Percentiles rank a stretch among this genome's conserved stretches.
phyloP scores from a whole-genome alignment of 1,140 invertebrate genomes.

The Euschistus heros region DNA sequence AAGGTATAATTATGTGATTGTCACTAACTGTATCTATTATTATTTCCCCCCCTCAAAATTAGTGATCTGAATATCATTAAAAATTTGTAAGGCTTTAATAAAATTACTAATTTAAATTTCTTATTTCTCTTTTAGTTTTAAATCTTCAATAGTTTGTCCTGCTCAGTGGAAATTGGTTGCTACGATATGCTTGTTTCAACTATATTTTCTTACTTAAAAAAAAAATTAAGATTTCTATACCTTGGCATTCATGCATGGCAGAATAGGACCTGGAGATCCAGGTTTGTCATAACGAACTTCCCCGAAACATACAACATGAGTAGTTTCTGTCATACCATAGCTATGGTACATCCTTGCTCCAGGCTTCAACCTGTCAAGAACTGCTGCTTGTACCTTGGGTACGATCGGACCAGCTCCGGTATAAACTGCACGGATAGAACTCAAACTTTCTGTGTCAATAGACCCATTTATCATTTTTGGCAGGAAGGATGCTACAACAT shows the following conservation, averaged over 20 bases:
- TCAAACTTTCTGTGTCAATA: background rate
- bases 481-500: slow-evolving; percentile 25
- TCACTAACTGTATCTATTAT: no score
- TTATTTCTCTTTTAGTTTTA: no score
- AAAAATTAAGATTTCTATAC: slow-evolving; percentile 38
- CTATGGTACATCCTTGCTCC: slow-evolving; percentile 35
- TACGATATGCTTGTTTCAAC: no score
- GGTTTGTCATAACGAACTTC: slow-evolving; percentile 40
- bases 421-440: background rate
- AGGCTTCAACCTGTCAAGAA: slow-evolving; percentile 3
- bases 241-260: slow-evolving; percentile 55
- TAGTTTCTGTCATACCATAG: slow-evolving; percentile 58
- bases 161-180: no score
- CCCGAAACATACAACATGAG: slow-evolving; percentile 48
- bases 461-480: background rate
- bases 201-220: no score
- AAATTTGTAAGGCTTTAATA: no score
- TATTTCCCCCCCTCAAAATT: no score
- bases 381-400: background rate
- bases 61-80: no score
- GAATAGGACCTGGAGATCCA: slow-evolving; percentile 52
- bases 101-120: no score
- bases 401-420: slow-evolving; percentile 8
- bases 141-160: no score
- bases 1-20: no score